Evolutionary conservation across 2,797 vertebrate species (phyloP).

Genomic region (Muraenolepis orangiensis): DNA sequence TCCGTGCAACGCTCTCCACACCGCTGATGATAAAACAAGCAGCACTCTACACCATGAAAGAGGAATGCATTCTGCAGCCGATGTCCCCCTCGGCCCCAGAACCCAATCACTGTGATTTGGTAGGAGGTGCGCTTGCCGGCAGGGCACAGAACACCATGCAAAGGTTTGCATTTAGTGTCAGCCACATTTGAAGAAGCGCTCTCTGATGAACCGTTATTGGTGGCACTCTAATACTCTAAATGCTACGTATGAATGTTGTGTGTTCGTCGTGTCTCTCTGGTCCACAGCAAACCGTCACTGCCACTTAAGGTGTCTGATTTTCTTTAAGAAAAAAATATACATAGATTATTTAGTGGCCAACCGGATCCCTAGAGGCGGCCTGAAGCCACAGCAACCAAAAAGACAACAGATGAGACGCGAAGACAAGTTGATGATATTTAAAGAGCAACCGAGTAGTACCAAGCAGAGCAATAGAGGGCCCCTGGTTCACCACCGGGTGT

Average conservation of each 20-base stretch:
- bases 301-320: background rate
- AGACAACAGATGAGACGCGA: background rate
- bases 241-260: background rate
- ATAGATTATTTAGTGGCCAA: background rate
- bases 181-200: background rate
- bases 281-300: too few relatives aligned
- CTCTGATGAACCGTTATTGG: background rate
- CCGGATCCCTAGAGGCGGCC: background rate
- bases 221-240: background rate
- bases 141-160: background rate
- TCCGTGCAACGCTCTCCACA: background rate
- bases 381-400: background rate
- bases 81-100: background rate
- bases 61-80: background rate
- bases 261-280: background rate
- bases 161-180: background rate
- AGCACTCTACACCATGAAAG: background rate
- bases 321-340: too few relatives aligned
- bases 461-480: too few relatives aligned
- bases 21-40: background rate
- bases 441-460: background rate
- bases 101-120: background rate
- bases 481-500: too few relatives aligned
- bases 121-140: background rate
- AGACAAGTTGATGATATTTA: too few relatives aligned